A percentile compares a stretch with the other conserved stretches of the same genome.
phyloP scores from a whole-genome alignment of 2,797 vertebrate genomes.

The Mormyrops attenuatus region DNA sequence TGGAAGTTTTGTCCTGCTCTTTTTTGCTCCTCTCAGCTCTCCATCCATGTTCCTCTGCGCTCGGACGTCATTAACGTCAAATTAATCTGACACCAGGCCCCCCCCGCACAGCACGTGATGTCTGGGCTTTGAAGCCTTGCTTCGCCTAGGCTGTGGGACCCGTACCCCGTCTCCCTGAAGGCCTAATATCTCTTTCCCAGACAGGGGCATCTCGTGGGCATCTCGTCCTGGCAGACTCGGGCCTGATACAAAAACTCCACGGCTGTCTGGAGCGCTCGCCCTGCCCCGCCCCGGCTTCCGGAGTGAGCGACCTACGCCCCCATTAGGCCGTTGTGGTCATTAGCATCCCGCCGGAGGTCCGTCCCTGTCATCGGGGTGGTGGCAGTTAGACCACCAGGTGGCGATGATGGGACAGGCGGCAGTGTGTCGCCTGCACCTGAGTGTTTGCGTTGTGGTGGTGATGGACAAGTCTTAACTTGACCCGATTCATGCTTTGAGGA shows the following conservation, averaged over 20 bases:
- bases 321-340: conserved; percentile 30
- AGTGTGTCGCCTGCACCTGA: not conserved
- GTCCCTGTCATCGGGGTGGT: not conserved
- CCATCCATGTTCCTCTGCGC: not conserved
- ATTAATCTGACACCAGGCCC: not conserved
- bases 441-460: not conserved
- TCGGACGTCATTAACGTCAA: not conserved
- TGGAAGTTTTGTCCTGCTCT: no score
- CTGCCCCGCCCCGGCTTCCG: no score
- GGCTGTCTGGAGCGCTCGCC: not conserved
- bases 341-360: conserved; percentile 32
- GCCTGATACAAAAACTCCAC: not conserved
- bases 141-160: not conserved
- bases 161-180: no score
- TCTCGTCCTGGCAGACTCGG: not conserved
- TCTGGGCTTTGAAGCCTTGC: not conserved
- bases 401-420: not conserved
- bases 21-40: not conserved
- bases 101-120: not conserved
- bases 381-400: not conserved
- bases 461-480: not conserved
- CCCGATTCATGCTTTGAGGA: no score
- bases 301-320: not conserved
- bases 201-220: not conserved
- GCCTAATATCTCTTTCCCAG: not conserved